Percentiles rank a stretch among this genome's conserved stretches.
These are phyloP conservation scores for Theristus sp. DNA, from an alignment of 2,888 invertebrate species.

Conservation along the genomic window DNA sequence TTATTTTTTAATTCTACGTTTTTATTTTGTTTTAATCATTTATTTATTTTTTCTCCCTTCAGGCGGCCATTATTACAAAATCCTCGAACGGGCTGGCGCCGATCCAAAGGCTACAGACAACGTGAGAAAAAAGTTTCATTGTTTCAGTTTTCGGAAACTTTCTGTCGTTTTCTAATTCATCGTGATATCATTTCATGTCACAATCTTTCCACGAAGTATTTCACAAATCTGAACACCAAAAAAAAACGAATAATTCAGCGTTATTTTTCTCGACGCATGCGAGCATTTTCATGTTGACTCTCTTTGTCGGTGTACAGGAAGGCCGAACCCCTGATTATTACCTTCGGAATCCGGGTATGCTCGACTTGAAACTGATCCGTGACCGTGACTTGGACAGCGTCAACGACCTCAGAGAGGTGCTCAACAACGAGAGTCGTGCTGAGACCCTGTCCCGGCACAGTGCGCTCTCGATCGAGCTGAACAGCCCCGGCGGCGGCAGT, in stretches of 20 bases:
- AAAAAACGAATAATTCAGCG: neutral
- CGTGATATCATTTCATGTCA: too few species aligned
- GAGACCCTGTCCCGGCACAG: neutral
- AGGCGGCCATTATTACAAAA: slow-evolving; percentile 49
- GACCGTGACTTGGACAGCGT: slow-evolving; percentile 12
- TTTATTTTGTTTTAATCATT: too few species aligned
- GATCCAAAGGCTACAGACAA: slow-evolving; percentile 63
- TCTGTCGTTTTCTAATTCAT: too few species aligned
- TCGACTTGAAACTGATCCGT: slow-evolving; percentile 40
- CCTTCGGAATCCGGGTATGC: slow-evolving; percentile 47
- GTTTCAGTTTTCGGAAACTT: neutral
- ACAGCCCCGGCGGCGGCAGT: too few species aligned
- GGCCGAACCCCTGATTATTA: slow-evolving; percentile 62
- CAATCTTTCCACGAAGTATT: neutral
- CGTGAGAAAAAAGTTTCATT: slow-evolving; percentile 40
- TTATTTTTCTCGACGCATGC: too few species aligned
- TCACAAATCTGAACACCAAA: neutral
- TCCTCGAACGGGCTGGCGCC: slow-evolving; percentile 58
- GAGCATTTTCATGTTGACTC: too few species aligned
- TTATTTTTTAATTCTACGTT: neutral
- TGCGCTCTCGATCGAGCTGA: neutral
- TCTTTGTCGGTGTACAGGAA: slow-evolving; percentile 39
- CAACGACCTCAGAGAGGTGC: neutral
- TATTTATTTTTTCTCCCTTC: neutral
- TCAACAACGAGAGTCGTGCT: neutral